Evolutionary conservation across 2,888 invertebrate genomes (phyloP).

Genomic region (Linnaemya vulpina): DNA sequence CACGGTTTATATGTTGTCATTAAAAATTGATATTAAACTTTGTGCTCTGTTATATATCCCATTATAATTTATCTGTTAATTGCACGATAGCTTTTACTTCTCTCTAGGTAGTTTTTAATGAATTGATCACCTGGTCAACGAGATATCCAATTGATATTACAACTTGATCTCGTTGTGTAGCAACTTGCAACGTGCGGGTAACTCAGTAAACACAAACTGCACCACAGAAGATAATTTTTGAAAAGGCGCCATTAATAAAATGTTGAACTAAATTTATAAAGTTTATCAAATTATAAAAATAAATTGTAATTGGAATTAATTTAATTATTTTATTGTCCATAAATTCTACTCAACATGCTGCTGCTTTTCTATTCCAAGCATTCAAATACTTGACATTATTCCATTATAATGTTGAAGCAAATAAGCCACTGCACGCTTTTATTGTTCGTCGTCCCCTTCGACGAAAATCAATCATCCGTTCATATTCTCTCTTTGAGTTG

Average conservation of each 20-base stretch:
- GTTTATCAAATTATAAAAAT: constrained; percentile 40
- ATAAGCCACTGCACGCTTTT: background rate
- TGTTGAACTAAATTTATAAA: constrained; percentile 38
- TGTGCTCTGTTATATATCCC: too few relatives aligned
- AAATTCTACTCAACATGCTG: background rate
- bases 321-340: constrained; percentile 24
- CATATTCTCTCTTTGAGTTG: constrained; percentile 24
- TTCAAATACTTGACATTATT: constrained; percentile 57
- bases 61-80: too few relatives aligned
- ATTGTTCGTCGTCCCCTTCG: background rate
- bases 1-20: too few relatives aligned
- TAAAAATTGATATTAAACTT: too few relatives aligned
- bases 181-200: background rate
- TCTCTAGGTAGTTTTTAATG: too few relatives aligned
- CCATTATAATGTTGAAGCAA: constrained; percentile 30
- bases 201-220: background rate
- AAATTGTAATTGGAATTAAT: constrained; percentile 51
- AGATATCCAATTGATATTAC: background rate
- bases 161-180: background rate
- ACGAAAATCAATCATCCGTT: constrained; percentile 14
- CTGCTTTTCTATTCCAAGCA: background rate
- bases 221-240: background rate
- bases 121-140: background rate
- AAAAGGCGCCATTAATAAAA: constrained; percentile 40
- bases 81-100: too few relatives aligned